These are phyloP conservation scores for Periphyllus acericola DNA, from an alignment of 2,888 invertebrate genomes.

Conservation along the genomic window DNA sequence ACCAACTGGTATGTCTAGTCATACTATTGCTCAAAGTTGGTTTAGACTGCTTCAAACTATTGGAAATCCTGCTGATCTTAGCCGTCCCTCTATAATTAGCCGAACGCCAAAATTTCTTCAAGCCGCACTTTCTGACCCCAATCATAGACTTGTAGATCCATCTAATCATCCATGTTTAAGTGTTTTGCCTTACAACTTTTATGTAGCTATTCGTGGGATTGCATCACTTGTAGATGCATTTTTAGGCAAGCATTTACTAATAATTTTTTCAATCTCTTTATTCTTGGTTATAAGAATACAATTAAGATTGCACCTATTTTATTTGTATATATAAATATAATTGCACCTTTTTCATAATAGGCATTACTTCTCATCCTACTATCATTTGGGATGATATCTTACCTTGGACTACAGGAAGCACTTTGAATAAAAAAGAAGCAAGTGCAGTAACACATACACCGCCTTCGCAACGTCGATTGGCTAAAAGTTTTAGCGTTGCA, in stretches of 20 bases:
- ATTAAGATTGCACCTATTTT: constrained; percentile 29
- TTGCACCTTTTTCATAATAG: constrained; percentile 59
- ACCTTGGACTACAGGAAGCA: constrained; percentile 58
- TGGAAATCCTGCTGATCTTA: constrained; percentile 93
- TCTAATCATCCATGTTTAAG: constrained; percentile 90
- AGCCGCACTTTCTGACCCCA: constrained; percentile 77
- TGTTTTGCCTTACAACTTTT: constrained; percentile 87
- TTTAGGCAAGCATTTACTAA: constrained; percentile 75
- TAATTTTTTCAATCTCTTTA: constrained; percentile 22
- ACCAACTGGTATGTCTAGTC: constrained; percentile 84
- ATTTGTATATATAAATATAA: constrained; percentile 49
- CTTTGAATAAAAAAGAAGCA: constrained; percentile 55
- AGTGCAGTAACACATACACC: constrained; percentile 73
- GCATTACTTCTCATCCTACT: constrained; percentile 58
- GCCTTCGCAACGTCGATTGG: constrained; percentile 86
- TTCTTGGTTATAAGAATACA: constrained; percentile 16
- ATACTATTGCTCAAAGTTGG: constrained; percentile 95
- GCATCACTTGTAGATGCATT: constrained; percentile 95
- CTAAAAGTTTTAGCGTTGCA: constrained; percentile 92
- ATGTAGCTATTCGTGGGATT: constrained; percentile 91
- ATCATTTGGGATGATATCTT: constrained; percentile 57
- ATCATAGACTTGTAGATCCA: constrained; percentile 73
- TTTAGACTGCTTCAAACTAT: constrained; percentile 93
- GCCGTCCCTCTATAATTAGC: constrained; percentile 81
- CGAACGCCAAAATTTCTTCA: constrained; percentile 81